Evolutionary conservation across 2,797 vertebrate genomes (phyloP).

Genomic region (Cynodonichthys magdalenae): DNA sequence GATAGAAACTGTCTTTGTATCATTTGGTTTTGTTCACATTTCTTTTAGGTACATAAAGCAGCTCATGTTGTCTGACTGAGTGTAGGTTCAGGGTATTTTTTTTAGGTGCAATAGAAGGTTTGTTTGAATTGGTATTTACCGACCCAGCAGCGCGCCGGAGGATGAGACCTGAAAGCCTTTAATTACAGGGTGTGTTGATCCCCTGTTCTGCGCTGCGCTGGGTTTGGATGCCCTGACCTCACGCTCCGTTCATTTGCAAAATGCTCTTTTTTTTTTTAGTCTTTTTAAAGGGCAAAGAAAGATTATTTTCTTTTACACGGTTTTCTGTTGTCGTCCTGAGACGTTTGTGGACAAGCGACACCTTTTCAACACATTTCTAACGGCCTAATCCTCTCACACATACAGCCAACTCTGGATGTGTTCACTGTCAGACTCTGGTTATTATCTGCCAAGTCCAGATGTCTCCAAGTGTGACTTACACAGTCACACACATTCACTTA

Average conservation of each 20-base stretch:
- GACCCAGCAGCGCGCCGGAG: conserved; percentile 28
- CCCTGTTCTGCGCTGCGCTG: conserved; percentile 31
- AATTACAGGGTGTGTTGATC: conserved; percentile 69
- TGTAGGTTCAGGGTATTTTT: conserved; percentile 21
- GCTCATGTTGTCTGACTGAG: conserved; percentile 29
- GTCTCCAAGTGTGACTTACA: conserved; percentile 23
- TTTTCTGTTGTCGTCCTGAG: conserved; percentile 17
- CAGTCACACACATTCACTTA: conserved; percentile 5
- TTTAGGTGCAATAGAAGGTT: conserved; percentile 30
- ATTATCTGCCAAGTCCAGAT: conserved; percentile 64
- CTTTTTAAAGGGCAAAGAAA: background rate
- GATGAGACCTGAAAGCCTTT: conserved; percentile 68
- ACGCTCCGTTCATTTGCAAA: conserved; percentile 24
- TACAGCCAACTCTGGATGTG: conserved; percentile 38
- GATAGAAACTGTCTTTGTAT: conserved; percentile 29
- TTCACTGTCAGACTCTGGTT: conserved; percentile 33
- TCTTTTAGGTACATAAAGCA: conserved; percentile 28
- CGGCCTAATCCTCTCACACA: conserved; percentile 36
- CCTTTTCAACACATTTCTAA: conserved; percentile 38
- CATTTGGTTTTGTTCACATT: conserved; percentile 14
- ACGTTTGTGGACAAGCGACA: conserved; percentile 29
- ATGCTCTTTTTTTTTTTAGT: background rate
- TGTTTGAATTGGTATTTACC: conserved; percentile 18
- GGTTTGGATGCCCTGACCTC: conserved; percentile 50
- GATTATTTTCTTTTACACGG: conserved; percentile 15